A percentile compares a stretch with the other conserved stretches of the same genome.
Conservation (phyloP, 1,140 invertebrate genomes). For the Drosophila biarmipes region DNA sequence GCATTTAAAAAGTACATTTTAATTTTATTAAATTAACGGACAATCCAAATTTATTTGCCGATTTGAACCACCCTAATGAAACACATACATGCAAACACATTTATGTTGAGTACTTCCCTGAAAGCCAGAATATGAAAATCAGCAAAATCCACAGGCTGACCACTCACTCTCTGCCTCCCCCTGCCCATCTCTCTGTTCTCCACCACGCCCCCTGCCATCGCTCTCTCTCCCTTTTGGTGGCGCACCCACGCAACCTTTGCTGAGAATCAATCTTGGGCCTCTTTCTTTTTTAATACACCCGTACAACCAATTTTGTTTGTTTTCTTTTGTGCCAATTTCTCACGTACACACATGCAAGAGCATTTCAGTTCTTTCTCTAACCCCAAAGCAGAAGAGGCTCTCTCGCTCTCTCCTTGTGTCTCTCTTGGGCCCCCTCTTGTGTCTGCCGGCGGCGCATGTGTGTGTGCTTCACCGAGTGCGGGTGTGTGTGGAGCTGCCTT, state of each 20-base stretch:
- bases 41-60: too few species aligned
- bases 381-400: slow-evolving; percentile 12
- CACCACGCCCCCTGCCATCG: not conserved
- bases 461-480: slow-evolving; percentile 12
- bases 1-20: too few species aligned
- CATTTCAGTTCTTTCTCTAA: slow-evolving; percentile 52
- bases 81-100: not conserved
- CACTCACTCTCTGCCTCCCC: slow-evolving; percentile 19
- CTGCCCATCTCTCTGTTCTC: not conserved
- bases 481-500: slow-evolving; percentile 54
- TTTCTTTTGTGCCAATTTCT: slow-evolving; percentile 64
- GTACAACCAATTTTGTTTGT: slow-evolving; percentile 68
- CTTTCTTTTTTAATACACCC: slow-evolving; percentile 43
- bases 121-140: slow-evolving; percentile 21
- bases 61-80: not conserved
- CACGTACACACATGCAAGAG: slow-evolving; percentile 11
- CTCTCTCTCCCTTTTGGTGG: not conserved
- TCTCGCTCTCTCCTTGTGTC: slow-evolving; percentile 16
- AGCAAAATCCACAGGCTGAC: slow-evolving; percentile 39
- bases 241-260: slow-evolving; percentile 36
- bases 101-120: slow-evolving; percentile 12
- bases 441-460: slow-evolving; percentile 58
- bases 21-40: too few species aligned
- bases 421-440: slow-evolving; percentile 9
- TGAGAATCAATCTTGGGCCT: slow-evolving; percentile 57